A percentile compares a stretch with the other conserved stretches of the same genome.
phyloP scores from a whole-genome alignment of 2,113 vertebrate species.

The Opisthocomus hoazin region DNA sequence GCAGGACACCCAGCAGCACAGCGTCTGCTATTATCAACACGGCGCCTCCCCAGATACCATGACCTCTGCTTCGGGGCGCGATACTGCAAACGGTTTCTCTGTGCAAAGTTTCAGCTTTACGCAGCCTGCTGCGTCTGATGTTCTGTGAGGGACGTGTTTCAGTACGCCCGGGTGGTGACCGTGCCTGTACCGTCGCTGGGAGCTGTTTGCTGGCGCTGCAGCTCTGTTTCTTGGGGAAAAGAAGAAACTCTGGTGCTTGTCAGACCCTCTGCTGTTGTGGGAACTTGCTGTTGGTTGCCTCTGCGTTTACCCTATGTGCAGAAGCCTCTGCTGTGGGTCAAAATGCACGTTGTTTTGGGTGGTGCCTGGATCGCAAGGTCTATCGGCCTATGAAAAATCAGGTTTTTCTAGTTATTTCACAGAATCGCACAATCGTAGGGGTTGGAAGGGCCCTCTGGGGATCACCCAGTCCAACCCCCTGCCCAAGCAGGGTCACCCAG shows the following conservation, averaged over 20 bases:
- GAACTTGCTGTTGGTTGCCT: not conserved
- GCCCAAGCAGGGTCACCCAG: no score
- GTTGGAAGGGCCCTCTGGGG: no score
- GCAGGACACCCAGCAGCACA: not conserved
- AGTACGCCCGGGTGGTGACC: rapidly evolving
- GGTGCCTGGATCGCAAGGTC: not conserved
- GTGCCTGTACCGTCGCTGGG: rapidly evolving
- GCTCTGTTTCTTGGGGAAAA: not conserved
- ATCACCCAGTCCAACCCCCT: no score
- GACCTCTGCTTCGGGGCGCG: rapidly evolving
- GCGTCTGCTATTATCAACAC: rapidly evolving
- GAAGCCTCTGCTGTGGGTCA: not conserved
- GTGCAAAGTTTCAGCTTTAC: not conserved
- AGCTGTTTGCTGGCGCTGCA: not conserved
- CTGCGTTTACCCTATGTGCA: not conserved
- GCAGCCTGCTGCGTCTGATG: rapidly evolving
- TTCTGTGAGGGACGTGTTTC: rapidly evolving
- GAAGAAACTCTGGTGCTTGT: no score
- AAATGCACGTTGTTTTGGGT: rapidly evolving
- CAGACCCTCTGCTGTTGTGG: not conserved
- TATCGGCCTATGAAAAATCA: not conserved
- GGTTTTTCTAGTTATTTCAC: not conserved
- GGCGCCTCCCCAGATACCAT: rapidly evolving
- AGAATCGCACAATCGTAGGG: no score
- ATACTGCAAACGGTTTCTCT: rapidly evolving